Base-by-base conservation (phyloP, 2,113 vertebrate genomes). In the Urocitellus parryii region DNA sequence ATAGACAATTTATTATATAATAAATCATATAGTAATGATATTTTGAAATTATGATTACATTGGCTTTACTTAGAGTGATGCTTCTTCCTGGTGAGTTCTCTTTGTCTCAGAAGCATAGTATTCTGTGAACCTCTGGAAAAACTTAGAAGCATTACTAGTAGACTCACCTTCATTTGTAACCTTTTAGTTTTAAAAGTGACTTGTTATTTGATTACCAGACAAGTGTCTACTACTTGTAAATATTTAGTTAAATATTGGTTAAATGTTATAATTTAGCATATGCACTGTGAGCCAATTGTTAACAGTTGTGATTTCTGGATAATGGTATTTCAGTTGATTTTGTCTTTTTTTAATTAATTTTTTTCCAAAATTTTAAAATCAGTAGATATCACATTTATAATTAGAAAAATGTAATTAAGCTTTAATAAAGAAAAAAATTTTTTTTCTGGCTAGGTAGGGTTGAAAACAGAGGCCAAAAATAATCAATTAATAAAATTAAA, bases 371-470 rank as follows among this genome's bases (percentile, higher is more conserved):
- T 25, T 83, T 92, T 94, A 58, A 37, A 85, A 65, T 94, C 14
- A 82, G 8, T 61, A 90, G 14, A 42, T 8, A 80, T 94, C 73
- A 27, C 8, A 20, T 68, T 65, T 56, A 73, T 48, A 91, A 74
- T 45, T 76, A 78, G 51, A 92, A 70, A 86, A 91, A 51, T 83
- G 6, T 92, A 65, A 67, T 87, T 94, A 88, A 94, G 20, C 70
- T 96, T 93, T 48, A 91, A 63, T 81, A 94, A 77, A 7, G 48
- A 85, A 90, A 96, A 85, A 67, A 83, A 80, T 45, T 80, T 95
- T 90, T 94, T 27, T 53, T 84, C 9, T 84, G 18, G 4, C 1
- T 81, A 56, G 22, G 8, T 77, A 83, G 58, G 32, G 3, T 63
- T 94, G 65, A 51, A 89, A 61, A 82, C 25, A 82, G 37, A 97